These are phyloP conservation scores for Aleiodes leptofemur DNA, from an alignment of 2,888 invertebrate species.

Conservation along the genomic window DNA sequence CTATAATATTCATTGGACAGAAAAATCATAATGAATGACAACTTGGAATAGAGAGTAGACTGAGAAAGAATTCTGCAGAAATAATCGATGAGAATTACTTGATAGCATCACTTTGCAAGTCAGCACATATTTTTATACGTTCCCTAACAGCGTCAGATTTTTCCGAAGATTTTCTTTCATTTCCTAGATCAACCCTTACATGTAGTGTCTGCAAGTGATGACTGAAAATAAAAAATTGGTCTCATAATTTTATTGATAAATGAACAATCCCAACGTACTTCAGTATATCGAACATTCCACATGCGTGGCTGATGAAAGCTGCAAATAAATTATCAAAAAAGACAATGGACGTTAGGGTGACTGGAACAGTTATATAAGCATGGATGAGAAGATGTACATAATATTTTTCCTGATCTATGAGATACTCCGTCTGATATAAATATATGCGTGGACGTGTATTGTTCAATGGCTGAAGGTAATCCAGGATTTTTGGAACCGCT, in stretches of 20 bases:
- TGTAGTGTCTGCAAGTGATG: neutral
- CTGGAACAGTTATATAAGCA: conserved; percentile 36
- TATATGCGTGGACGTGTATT: conserved; percentile 48
- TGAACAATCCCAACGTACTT: neutral
- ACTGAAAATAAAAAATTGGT: neutral
- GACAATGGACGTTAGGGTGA: conserved; percentile 1
- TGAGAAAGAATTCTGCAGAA: no score
- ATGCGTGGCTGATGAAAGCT: conserved; percentile 53
- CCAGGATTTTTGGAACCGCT: conserved; percentile 49
- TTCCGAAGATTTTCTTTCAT: neutral
- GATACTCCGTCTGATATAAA: conserved; percentile 52
- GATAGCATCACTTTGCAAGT: neutral
- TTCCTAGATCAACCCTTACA: no score
- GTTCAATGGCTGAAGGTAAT: conserved; percentile 51
- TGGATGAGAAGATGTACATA: conserved; percentile 42
- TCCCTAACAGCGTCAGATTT: neutral
- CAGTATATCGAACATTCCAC: conserved; percentile 52
- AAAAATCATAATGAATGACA: no score
- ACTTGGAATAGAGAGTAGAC: no score
- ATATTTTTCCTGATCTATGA: conserved; percentile 52
- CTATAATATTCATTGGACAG: no score
- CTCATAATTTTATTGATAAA: neutral
- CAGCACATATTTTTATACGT: neutral
- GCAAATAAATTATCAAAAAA: conserved; percentile 33
- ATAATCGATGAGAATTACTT: neutral